phyloP scores from a whole-genome alignment of 2,113 vertebrate genomes.

The Phasianus colchicus region DNA sequence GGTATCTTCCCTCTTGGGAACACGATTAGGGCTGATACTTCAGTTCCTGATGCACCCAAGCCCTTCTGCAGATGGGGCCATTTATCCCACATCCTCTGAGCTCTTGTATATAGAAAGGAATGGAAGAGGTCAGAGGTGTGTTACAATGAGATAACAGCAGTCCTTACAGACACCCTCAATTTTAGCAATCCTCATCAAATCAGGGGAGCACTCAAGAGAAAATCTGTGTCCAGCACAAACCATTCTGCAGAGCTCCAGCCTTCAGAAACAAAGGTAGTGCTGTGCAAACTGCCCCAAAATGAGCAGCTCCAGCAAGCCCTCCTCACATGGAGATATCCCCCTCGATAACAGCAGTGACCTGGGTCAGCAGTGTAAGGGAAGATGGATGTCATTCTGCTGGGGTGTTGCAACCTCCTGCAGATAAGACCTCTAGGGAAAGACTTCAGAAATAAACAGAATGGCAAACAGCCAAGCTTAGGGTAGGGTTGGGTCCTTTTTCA shows the following conservation, averaged over 20 bases:
- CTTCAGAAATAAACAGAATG: constrained; percentile 54
- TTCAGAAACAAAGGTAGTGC: constrained; percentile 19
- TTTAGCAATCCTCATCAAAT: neutral
- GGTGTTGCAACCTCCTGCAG: constrained; percentile 49
- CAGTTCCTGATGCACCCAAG: neutral
- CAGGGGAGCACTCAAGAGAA: neutral
- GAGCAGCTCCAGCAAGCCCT: constrained; percentile 21
- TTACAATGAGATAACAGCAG: neutral
- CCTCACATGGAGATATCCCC: neutral
- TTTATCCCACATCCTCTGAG: neutral
- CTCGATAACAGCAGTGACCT: constrained; percentile 48
- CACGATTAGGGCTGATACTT: neutral
- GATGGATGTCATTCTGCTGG: neutral
- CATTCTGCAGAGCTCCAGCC: neutral
- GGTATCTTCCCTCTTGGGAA: neutral
- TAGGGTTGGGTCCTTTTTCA: neutral
- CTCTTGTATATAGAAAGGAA: accelerated
- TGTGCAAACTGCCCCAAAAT: neutral
- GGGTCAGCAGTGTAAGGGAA: constrained; percentile 3
- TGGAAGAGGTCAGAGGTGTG: neutral
- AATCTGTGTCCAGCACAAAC: neutral
- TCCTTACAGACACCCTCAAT: neutral
- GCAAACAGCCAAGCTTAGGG: constrained; percentile 16
- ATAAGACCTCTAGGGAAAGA: constrained; percentile 53
- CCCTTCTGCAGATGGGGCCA: neutral